Base-by-base conservation (phyloP, 2,888 invertebrate genomes). In the Strigamia maritima region DNA sequence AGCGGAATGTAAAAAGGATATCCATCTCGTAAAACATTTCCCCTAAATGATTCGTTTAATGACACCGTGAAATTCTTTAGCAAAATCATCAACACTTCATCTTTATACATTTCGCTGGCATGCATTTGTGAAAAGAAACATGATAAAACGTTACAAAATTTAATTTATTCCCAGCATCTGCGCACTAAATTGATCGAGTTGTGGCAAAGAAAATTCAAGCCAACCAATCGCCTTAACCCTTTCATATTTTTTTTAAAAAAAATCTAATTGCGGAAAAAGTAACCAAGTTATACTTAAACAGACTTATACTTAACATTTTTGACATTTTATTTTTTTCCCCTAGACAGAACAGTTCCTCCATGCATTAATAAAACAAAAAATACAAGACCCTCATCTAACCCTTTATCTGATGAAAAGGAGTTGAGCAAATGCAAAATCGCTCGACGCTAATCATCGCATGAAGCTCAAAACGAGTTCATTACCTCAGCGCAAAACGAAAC, bases 81-180 rank as follows among this genome's bases (percentile, higher is more conserved):
- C 26, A 28, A 70, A 28, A 70, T 70, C 70, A 70, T 70, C 70
- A 70, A 70, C 70, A 70, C 70, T 70, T 70, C 70, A 70, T 70
- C 70, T 70, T 54, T 70, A 70, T 28, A 70, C 70, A 70, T 70
- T 65, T 70, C 22, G 70, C 70, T 70, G 70, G 24, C 70, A 70
- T 26, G 54, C 54, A n/a, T 35, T 6, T 54, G 60, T 22, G 70
- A 70, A 70, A 16, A 70, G 70, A 70, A 70, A 70, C 26, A 70
- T 70, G 70, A 70, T 70, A 70, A 70, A 70, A 70, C 70, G 70
- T 70, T 70, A 70, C 70, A 70, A 70, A 70, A 70, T 70, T 28
- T 70, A 70, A 70, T 70, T 70, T 70, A 70, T 70, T 28, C 28
- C 70, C 28, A 28, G 70, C 70, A 28, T 70, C 70, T 28, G 70